These are phyloP conservation scores for Portevinia maculata DNA, from an alignment of 2,888 invertebrate species.

Conservation along the genomic window DNA sequence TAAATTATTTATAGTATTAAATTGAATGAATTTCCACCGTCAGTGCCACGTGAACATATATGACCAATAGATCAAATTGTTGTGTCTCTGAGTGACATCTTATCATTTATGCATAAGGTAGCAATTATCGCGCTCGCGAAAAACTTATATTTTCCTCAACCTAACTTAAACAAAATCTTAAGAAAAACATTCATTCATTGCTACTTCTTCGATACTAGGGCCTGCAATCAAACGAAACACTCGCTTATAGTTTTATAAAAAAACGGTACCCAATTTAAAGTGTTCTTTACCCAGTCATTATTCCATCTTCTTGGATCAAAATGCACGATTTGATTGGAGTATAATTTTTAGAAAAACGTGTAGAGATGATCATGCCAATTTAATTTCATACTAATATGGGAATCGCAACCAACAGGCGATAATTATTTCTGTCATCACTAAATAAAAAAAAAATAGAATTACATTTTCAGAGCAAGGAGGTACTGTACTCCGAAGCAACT, in stretches of 20 bases:
- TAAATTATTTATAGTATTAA: too few species aligned
- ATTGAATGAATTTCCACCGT: too few species aligned
- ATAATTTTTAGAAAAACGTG: background rate
- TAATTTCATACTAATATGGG: background rate
- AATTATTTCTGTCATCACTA: constrained; percentile 1
- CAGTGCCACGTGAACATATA: too few species aligned
- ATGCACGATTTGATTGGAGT: background rate
- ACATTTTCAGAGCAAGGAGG: too few species aligned
- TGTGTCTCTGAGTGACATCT: too few species aligned
- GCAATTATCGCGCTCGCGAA: too few species aligned
- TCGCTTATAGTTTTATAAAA: background rate
- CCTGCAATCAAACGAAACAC: background rate
- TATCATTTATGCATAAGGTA: too few species aligned
- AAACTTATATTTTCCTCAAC: too few species aligned
- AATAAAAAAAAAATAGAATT: background rate
- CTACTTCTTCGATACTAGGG: background rate
- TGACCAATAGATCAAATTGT: too few species aligned
- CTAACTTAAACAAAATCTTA: too few species aligned
- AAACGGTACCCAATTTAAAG: background rate
- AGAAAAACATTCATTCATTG: too few species aligned
- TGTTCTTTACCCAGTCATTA: background rate
- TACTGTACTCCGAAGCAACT: too few species aligned
- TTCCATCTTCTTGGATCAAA: background rate
- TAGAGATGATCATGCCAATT: background rate
- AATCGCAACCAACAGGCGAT: background rate